These are phyloP conservation scores for Diadumene lineata DNA, from an alignment of 92 coral and sea anemone genomes.

Conservation along the genomic window DNA sequence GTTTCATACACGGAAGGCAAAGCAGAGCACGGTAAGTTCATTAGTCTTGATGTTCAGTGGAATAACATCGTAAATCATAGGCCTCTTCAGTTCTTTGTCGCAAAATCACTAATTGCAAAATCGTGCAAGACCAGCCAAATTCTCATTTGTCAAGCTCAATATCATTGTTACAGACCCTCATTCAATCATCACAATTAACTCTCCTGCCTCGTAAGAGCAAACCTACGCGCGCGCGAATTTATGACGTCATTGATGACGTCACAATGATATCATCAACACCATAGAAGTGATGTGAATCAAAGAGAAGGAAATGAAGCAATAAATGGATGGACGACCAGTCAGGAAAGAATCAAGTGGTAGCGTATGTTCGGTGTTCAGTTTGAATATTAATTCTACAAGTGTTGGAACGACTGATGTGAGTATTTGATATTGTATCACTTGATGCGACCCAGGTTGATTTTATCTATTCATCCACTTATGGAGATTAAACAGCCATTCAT, in stretches of 20 bases:
- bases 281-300: not conserved
- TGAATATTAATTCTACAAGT: not conserved
- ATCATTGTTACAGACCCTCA: not conserved
- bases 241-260: constrained; percentile 4
- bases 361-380: constrained; percentile 19
- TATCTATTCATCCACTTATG: no score
- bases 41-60: no score
- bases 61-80: no score
- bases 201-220: not conserved
- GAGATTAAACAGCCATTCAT: no score
- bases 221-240: not conserved
- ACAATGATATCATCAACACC: not conserved
- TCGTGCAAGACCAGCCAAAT: not conserved
- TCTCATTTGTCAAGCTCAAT: not conserved
- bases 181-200: not conserved
- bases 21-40: no score
- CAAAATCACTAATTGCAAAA: not conserved
- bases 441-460: no score
- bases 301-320: not conserved
- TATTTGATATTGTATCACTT: no score
- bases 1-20: no score
- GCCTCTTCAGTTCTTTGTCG: not conserved
- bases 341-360: constrained; percentile 14
- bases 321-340: constrained; percentile 10
- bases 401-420: not conserved